Conservation (phyloP, 2,797 vertebrate species). For the Dendrocincla fuliginosa region DNA sequence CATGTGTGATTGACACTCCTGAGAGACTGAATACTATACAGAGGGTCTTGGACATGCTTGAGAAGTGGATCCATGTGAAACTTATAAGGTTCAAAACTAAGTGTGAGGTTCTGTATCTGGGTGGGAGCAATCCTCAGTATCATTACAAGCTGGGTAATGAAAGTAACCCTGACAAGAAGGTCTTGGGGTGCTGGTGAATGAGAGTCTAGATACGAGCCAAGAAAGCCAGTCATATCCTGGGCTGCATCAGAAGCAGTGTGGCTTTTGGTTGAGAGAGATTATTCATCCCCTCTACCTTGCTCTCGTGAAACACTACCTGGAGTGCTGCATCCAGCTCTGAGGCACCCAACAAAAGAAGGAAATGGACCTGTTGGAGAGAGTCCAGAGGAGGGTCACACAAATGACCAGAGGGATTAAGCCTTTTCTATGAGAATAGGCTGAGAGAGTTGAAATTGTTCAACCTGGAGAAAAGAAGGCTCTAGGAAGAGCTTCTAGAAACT, state of each 20-base stretch:
- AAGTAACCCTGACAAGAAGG: not conserved
- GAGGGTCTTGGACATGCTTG: not conserved
- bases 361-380: not conserved
- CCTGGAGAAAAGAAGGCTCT: not conserved
- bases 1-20: not conserved
- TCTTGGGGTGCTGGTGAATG: not conserved
- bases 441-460: not conserved
- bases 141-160: not conserved
- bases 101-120: too few relatives aligned
- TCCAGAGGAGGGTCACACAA: not conserved
- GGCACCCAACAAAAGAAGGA: too few relatives aligned
- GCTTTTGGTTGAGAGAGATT: accelerated
- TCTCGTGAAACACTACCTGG: not conserved
- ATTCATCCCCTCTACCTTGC: not conserved
- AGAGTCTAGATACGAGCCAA: not conserved
- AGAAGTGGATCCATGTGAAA: not conserved
- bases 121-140: not conserved
- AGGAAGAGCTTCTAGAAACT: accelerated
- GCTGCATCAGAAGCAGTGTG: not conserved
- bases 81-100: not conserved
- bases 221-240: not conserved
- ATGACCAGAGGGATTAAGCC: not conserved
- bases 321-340: not conserved
- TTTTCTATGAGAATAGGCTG: not conserved
- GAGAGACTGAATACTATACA: not conserved